Evolutionary conservation across 2,797 vertebrate genomes (phyloP), one percentile per base, ranked within the genome.

Genomic region (Danio tinwini): DNA sequence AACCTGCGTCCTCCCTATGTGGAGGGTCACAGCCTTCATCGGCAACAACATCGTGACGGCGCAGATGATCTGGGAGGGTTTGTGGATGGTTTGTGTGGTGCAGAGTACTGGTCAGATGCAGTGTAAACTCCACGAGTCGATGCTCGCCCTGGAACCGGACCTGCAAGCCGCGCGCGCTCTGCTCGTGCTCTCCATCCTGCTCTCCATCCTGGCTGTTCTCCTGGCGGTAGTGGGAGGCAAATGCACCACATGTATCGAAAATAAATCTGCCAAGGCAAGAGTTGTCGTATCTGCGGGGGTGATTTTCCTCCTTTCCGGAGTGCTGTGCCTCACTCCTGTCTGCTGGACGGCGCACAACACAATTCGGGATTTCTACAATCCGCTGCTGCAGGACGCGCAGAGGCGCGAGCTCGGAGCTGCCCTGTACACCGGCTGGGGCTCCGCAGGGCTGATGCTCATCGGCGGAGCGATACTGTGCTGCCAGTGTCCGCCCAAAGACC

Each of bases 391-490:
- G 0, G 93, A 94, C 14, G 71, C 88, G 44, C 89, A 93, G 85
- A 94, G 96, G 88, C 91, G 96, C 42, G 96, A 97, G 86, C 91
- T 98, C 81, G 97, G 97, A 0, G 92, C 96, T 0, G 95, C 96
- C 0, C 88, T 98, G 75, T 98, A 97, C 14, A 80, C 96, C 10
- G 97, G 97, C 86, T 98, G 96, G 96, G 96, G 95, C 0, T 91
- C 96, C 1, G 90, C 95, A 0, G 94, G 91, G 0, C 91, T 98
- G 5, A 88, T 97, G 77, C 80, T 97, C 78, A 88, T 95, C 0
- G 96, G 96, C 0, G 97, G 96, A 0, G 91, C 78, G 0, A 90
- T 97, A 7, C 95, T 98, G 9, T 96, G 92, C 86, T 93, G 92
- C 72, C 91, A 91, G 78, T 92, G 93, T 53, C 85, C 89, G 0